phyloP scores from a whole-genome alignment of 2,888 invertebrate genomes.

The Drosophila leonis region DNA sequence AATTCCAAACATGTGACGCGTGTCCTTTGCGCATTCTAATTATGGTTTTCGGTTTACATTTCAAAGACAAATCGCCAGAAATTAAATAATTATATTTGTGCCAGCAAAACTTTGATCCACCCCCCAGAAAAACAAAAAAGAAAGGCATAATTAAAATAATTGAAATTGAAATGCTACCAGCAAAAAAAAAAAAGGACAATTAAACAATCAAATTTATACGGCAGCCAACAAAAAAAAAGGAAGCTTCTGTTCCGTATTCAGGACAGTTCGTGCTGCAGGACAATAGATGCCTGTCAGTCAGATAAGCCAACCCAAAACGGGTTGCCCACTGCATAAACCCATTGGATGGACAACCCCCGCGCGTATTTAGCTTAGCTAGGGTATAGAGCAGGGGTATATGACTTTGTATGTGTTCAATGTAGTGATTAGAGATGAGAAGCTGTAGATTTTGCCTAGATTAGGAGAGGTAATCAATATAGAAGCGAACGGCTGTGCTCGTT shows the following conservation, averaged over 20 bases:
- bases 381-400: background rate
- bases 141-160: conserved; percentile 70
- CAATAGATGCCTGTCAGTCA: conserved; percentile 39
- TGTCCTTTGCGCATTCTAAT: conserved; percentile 59
- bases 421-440: too few relatives aligned
- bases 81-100: conserved; percentile 73
- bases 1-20: conserved; percentile 61
- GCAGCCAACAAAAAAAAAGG: conserved; percentile 24
- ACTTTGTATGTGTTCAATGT: background rate
- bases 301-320: conserved; percentile 50
- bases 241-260: conserved; percentile 3
- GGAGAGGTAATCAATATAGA: too few relatives aligned
- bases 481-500: too few relatives aligned
- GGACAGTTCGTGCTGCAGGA: conserved; percentile 30
- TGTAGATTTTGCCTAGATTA: too few relatives aligned
- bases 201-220: conserved; percentile 75
- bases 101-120: conserved; percentile 32
- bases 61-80: conserved; percentile 68
- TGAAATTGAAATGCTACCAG: conserved; percentile 52
- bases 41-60: conserved; percentile 49
- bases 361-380: background rate
- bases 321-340: conserved; percentile 46
- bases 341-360: conserved; percentile 52
- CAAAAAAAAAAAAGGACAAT: conserved; percentile 62
- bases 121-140: conserved; percentile 4